Base-by-base conservation (phyloP, 2,797 vertebrate species). In the Myotis vivesi region DNA sequence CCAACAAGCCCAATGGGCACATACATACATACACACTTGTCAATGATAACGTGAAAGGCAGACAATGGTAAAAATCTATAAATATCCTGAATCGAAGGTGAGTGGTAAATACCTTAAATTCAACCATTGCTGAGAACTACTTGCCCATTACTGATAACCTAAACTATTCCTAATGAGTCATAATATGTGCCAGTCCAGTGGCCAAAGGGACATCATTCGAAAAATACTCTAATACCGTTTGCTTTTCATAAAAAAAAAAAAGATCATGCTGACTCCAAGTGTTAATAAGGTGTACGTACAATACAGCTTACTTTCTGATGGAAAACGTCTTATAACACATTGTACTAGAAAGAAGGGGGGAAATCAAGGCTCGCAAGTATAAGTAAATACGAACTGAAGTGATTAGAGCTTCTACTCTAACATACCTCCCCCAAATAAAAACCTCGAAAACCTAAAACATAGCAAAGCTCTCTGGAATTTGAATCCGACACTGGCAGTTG, bases 171-270 rank as follows among this genome's bases (percentile, higher is more conserved):
- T 75, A 62, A 25, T 0, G 25, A 68, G 38, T 44, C n/a, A 59
- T 15, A 44, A 1, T 6, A n/a, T 6, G 33, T 22, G 5, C n/a
- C 68, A 76, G 25, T 66, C n/a, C 25, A 59, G 46, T 23, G 57
- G 38, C 41, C 59, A 53, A 95, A 93, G 68, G 16, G 68, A 59
- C 7, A 53, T 6, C 17, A 25, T 23, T 80, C 1, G 13, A 20
- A n/a, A 76, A 80, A 11, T n/a, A 36, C 16, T 83, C 33, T 57
- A 49, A 33, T 15, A 22, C 1, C 62, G 25, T 51, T 87, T 59
- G 8, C 53, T 81, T 77, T 73, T 76, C 76, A 86, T 13, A 62
- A 59, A 90, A 66, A 41, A 59, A 28, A 86, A 93, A 96, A 66
- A 55, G 10, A 79, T 1, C 15, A 49, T 5, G 25, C 2, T 71